phyloP scores from a whole-genome alignment of 2,113 vertebrate genomes.

The Phaethornis superciliosus region DNA sequence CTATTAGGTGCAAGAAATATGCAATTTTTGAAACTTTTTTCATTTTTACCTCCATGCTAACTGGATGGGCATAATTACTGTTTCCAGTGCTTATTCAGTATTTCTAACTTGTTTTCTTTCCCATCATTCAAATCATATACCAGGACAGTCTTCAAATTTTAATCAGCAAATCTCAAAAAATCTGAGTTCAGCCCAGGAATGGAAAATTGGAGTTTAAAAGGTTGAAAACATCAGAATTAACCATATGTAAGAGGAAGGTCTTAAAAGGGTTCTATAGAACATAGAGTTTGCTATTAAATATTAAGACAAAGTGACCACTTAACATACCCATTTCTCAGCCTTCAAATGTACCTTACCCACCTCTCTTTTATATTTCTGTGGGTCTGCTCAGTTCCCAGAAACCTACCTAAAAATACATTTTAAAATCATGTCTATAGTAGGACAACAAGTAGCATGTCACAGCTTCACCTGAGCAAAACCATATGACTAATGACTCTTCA shows the following conservation, averaged over 20 bases:
- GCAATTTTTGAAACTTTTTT: neutral
- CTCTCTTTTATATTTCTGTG: neutral
- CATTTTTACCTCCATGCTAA: neutral
- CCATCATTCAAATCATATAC: neutral
- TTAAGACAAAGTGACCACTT: neutral
- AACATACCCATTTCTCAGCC: neutral
- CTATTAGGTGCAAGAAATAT: neutral
- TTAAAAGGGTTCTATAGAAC: neutral
- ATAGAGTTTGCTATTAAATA: neutral
- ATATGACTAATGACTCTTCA: neutral
- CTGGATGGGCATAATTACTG: neutral
- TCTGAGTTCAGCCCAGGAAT: neutral
- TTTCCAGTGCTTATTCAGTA: neutral
- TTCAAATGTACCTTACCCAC: neutral
- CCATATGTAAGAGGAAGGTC: neutral
- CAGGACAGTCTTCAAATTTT: neutral
- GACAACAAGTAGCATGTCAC: neutral
- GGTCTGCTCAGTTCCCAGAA: constrained; percentile 2
- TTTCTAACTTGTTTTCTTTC: neutral
- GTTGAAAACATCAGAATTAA: neutral
- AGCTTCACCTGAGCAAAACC: neutral
- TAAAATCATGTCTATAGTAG: neutral
- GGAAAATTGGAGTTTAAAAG: neutral
- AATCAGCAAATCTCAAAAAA: neutral
- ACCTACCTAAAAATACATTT: neutral